phyloP scores from a whole-genome alignment of 2,113 vertebrate species.

The Greenwoodochromis staneri region DNA sequence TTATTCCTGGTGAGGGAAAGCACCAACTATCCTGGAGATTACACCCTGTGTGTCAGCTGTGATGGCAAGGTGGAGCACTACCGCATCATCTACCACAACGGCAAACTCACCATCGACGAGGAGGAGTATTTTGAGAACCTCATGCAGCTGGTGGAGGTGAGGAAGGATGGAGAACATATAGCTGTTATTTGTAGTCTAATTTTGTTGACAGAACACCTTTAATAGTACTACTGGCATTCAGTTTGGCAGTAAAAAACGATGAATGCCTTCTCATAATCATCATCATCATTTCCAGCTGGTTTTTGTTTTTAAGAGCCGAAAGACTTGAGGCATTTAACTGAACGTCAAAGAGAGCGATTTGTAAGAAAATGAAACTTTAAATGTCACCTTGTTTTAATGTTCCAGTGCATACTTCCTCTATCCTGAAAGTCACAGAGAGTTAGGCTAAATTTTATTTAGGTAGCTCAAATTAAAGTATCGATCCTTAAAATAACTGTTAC shows the following conservation, averaged over 20 bases:
- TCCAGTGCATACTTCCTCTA: neutral
- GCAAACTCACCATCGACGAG: slow-evolving; percentile 96
- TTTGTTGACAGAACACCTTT: neutral
- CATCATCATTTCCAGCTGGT: neutral
- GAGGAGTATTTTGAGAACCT: slow-evolving; percentile 97
- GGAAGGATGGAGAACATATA: neutral
- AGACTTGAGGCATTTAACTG: neutral
- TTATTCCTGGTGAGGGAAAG: slow-evolving; percentile 95
- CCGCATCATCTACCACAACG: slow-evolving; percentile 94
- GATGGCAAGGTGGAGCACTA: slow-evolving; percentile 98
- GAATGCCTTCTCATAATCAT: neutral
- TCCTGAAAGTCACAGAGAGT: neutral
- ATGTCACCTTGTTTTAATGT: neutral
- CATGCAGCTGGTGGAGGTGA: slow-evolving; percentile 99
- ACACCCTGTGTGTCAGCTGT: slow-evolving; percentile 89
- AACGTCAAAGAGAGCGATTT: neutral
- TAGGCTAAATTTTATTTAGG: neutral
- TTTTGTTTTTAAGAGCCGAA: neutral
- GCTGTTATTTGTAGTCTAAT: neutral
- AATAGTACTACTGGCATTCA: neutral
- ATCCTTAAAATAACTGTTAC: neutral
- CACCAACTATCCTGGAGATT: slow-evolving; percentile 98
- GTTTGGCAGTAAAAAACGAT: neutral
- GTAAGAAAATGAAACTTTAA: neutral
- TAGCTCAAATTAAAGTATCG: neutral